Evolutionary conservation across 2,888 invertebrate genomes (phyloP).

Genomic region (Trichacis sp.): DNA sequence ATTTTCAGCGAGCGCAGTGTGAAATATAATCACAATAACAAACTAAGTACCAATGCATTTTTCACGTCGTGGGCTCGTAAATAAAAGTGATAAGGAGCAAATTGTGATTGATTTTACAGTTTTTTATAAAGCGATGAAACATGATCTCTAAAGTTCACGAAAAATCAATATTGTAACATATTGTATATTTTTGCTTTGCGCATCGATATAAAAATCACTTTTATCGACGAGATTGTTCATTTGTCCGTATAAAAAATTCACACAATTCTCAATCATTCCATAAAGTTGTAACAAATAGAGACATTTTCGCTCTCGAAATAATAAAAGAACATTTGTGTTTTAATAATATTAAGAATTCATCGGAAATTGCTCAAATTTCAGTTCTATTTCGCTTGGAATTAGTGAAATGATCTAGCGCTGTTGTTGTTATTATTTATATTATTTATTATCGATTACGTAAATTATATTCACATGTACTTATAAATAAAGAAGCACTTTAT

Average conservation of each 20-base stretch:
- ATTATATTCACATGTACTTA: neutral
- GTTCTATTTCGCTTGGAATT: conserved; percentile 6
- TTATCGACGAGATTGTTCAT: neutral
- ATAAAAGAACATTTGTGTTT: conserved; percentile 21
- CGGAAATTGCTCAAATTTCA: conserved; percentile 43
- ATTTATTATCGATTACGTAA: neutral
- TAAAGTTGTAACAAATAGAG: conserved; percentile 18
- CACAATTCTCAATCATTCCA: too few relatives aligned
- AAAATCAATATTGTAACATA: neutral
- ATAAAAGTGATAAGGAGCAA: conserved; percentile 24
- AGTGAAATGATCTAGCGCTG: neutral
- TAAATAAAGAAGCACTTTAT: neutral
- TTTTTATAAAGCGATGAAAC: conserved; percentile 9
- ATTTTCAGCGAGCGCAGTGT: conserved; percentile 24
- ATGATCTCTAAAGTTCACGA: neutral
- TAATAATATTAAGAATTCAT: conserved; percentile 30
- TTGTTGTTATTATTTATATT: neutral
- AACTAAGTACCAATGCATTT: conserved; percentile 23
- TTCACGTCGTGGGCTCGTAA: conserved; percentile 18
- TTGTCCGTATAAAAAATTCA: too few relatives aligned
- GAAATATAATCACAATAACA: conserved; percentile 27
- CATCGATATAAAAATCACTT: conserved; percentile 5
- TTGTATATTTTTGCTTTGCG: neutral
- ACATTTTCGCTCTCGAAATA: conserved; percentile 24
- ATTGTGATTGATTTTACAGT: conserved; percentile 2